phyloP scores from a whole-genome alignment of 2,797 vertebrate species.

The Enteromius fasciolatus region DNA sequence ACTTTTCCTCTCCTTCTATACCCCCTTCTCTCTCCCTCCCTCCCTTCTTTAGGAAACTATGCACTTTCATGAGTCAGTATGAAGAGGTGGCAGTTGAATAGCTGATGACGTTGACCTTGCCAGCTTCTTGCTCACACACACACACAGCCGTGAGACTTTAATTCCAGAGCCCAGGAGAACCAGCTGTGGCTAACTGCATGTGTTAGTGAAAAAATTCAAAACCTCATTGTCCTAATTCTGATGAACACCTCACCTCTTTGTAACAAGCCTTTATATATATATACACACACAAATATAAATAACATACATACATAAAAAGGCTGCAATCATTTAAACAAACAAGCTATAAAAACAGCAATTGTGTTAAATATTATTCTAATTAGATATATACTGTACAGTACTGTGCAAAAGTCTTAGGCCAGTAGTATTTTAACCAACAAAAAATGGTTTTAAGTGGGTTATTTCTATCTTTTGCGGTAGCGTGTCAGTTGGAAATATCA shows the following conservation, averaged over 20 bases:
- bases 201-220: constrained; percentile 32
- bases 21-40: neutral
- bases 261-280: neutral
- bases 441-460: too few species aligned
- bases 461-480: too few species aligned
- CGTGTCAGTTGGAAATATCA: too few species aligned
- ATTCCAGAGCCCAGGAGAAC: constrained; percentile 42
- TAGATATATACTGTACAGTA: too few species aligned
- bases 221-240: constrained; percentile 18
- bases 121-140: neutral
- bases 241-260: constrained; percentile 26
- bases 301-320: too few species aligned
- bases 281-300: neutral
- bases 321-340: too few species aligned
- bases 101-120: constrained; percentile 54
- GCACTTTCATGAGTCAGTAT: constrained; percentile 48
- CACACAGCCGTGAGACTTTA: constrained; percentile 33
- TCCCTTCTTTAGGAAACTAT: constrained; percentile 5
- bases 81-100: constrained; percentile 38
- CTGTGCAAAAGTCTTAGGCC: too few species aligned
- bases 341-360: too few species aligned
- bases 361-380: too few species aligned
- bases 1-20: neutral
- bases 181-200: constrained; percentile 52
- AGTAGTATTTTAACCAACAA: too few species aligned